Percentiles rank a stretch among this genome's conserved stretches.
Conservation (phyloP, 2,888 invertebrate genomes). For the Empis livida region DNA sequence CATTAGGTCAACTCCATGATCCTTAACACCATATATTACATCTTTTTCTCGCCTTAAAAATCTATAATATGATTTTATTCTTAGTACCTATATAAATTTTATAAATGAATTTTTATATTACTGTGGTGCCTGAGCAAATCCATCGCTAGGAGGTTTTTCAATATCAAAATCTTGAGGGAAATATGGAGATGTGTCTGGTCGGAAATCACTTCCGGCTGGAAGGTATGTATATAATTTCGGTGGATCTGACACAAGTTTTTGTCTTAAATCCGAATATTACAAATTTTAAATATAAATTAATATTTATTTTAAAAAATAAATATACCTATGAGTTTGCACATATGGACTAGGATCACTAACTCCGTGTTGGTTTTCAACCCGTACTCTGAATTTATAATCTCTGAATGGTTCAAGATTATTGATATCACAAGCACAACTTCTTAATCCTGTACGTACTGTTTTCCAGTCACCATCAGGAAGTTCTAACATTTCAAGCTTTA, state of each 20-base stretch:
- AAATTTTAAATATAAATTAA: slow-evolving; percentile 10
- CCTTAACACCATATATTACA: slow-evolving; percentile 82
- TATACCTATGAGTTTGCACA: slow-evolving; percentile 55
- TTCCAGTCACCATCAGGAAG: slow-evolving; percentile 89
- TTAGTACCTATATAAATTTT: background rate
- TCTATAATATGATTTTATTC: slow-evolving; percentile 21
- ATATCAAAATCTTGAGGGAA: slow-evolving; percentile 89
- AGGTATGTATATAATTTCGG: slow-evolving; percentile 69
- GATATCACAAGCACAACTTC: slow-evolving; percentile 82
- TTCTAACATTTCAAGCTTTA: slow-evolving; percentile 76
- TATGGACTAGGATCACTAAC: slow-evolving; percentile 93
- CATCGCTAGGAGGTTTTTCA: slow-evolving; percentile 73
- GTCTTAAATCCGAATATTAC: slow-evolving; percentile 31
- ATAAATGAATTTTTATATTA: slow-evolving; percentile 16
- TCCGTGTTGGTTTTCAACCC: slow-evolving; percentile 94
- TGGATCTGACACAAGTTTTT: slow-evolving; percentile 64
- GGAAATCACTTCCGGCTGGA: slow-evolving; percentile 67
- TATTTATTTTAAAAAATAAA: background rate
- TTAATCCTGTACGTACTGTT: slow-evolving; percentile 69
- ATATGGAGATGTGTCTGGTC: slow-evolving; percentile 73
- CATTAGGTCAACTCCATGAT: slow-evolving; percentile 77
- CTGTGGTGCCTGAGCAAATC: slow-evolving; percentile 67
- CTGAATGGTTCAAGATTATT: slow-evolving; percentile 81
- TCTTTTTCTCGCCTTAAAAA: slow-evolving; percentile 81
- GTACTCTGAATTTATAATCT: slow-evolving; percentile 89